phyloP scores from a whole-genome alignment of 2,888 invertebrate genomes.

The Trypoxylon attenuatum region DNA sequence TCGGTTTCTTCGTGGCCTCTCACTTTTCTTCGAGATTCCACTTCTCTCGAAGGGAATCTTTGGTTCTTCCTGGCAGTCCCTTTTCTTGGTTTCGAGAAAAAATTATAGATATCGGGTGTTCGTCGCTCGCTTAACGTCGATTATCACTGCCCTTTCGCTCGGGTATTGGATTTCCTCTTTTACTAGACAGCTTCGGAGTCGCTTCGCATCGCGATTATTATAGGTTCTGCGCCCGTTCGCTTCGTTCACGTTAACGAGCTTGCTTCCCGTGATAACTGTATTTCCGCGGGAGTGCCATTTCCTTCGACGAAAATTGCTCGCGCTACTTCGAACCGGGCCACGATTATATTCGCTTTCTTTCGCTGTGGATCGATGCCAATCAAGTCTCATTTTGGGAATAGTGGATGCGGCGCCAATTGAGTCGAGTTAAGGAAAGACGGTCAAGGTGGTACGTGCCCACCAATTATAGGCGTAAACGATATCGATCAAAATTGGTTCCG shows the following conservation, averaged over 20 bases:
- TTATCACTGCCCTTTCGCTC: background rate
- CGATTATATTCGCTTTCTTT: too few relatives aligned
- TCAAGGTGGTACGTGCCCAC: constrained; percentile 37
- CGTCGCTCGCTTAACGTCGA: background rate
- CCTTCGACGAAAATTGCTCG: too few relatives aligned
- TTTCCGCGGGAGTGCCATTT: too few relatives aligned
- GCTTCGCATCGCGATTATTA: background rate
- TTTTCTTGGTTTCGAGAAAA: background rate
- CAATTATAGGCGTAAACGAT: too few relatives aligned
- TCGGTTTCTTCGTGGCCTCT: constrained; percentile 4
- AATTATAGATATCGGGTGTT: too few relatives aligned
- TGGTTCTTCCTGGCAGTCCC: background rate
- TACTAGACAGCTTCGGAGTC: too few relatives aligned
- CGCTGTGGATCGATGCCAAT: constrained; percentile 5
- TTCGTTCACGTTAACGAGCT: background rate
- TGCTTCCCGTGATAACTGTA: background rate
- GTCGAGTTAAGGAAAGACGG: constrained; percentile 11
- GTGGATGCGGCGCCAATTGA: background rate
- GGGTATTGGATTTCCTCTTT: too few relatives aligned
- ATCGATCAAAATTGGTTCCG: too few relatives aligned
- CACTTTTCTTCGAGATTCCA: constrained; percentile 5
- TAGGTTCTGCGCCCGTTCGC: too few relatives aligned
- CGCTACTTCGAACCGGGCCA: background rate
- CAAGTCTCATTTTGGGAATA: constrained; percentile 21
- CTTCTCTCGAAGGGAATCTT: background rate